A percentile compares a stretch with the other conserved stretches of the same genome.
Conservation (phyloP, 2,113 vertebrate genomes). For the Psettodes erumei region DNA sequence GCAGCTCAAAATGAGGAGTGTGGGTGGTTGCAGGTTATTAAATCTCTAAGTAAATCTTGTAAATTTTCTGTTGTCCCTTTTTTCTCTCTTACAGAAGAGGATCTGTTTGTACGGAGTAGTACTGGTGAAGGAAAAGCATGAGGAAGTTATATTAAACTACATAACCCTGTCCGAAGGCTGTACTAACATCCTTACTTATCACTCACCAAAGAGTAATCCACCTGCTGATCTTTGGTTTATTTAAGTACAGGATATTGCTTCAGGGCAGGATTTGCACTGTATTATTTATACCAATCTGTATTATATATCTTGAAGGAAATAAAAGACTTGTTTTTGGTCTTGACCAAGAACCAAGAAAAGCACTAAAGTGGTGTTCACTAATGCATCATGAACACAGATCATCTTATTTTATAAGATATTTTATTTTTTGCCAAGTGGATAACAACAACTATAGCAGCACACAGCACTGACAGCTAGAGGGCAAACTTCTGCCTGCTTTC, state of each 20-base stretch:
- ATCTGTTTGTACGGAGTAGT: conserved; percentile 67
- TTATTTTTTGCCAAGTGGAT: neutral
- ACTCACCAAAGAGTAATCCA: neutral
- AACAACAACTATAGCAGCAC: neutral
- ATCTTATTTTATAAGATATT: no score
- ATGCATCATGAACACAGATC: neutral
- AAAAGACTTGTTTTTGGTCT: conserved; percentile 44
- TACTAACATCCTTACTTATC: neutral
- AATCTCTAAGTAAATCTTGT: neutral
- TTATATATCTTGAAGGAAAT: conserved; percentile 26
- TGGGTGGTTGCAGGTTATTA: neutral
- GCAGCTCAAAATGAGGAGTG: neutral
- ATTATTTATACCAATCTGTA: conserved; percentile 22
- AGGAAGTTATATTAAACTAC: neutral
- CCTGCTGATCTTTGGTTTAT: neutral
- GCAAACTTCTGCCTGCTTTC: conserved; percentile 33
- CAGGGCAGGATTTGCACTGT: conserved; percentile 42
- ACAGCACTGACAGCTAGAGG: conserved; percentile 52
- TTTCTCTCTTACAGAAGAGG: conserved; percentile 58
- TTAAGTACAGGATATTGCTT: conserved; percentile 1
- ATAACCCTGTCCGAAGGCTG: neutral
- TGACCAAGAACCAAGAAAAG: conserved; percentile 17
- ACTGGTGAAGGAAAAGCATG: neutral
- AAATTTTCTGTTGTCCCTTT: neutral
- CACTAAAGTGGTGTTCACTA: neutral